Conservation (phyloP, 2,113 vertebrate genomes). For the Scytalopus superciliaris region DNA sequence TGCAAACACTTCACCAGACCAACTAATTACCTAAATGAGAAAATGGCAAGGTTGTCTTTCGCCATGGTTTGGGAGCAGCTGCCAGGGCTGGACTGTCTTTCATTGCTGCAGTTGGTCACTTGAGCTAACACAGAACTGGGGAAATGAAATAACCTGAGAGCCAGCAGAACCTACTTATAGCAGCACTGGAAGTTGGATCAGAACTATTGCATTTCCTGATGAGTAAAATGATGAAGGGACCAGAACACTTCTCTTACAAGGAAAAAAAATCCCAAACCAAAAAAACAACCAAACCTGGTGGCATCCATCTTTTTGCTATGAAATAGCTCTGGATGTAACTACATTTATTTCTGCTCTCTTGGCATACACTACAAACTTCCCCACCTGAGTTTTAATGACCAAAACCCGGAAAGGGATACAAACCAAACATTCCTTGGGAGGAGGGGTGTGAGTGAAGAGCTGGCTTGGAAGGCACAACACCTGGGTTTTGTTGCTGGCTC, state of each 20-base stretch:
- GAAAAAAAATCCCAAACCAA: not conserved
- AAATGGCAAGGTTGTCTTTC: not conserved
- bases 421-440: not conserved
- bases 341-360: not conserved
- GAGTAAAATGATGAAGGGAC: not conserved
- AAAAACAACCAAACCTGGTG: not conserved
- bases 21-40: not conserved
- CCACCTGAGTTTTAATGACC: not conserved
- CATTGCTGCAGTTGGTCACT: not conserved
- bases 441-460: not conserved
- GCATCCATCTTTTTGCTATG: not conserved
- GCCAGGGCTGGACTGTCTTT: not conserved
- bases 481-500: not conserved
- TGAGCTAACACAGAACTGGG: not conserved
- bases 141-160: not conserved
- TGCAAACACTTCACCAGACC: not conserved
- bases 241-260: not conserved
- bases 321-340: not conserved
- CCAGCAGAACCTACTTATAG: not conserved
- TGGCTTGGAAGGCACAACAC: not conserved
- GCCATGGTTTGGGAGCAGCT: not conserved
- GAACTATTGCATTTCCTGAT: not conserved
- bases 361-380: not conserved
- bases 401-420: not conserved
- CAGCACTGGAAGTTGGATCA: not conserved